Evolutionary conservation across 2,888 invertebrate genomes (phyloP).

Genomic region (Salpingus planirostris): DNA sequence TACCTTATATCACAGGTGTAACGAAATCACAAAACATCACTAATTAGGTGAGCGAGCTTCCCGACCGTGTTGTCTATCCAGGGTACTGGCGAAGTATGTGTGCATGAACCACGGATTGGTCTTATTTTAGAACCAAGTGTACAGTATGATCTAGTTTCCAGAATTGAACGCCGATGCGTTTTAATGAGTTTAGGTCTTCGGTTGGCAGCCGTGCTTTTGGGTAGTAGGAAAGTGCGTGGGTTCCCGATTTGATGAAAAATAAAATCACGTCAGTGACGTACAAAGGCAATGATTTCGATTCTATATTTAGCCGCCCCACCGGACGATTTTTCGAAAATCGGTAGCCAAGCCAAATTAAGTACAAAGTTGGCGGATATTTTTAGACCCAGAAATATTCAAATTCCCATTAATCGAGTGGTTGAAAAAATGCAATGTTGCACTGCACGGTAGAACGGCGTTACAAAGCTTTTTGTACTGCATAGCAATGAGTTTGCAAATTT

Average conservation of each 20-base stretch:
- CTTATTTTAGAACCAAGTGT: conserved; percentile 14
- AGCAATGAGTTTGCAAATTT: no score
- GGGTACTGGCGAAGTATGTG: conserved; percentile 6
- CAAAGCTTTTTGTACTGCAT: no score
- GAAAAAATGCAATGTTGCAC: no score
- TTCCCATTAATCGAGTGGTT: no score
- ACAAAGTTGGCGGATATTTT: no score
- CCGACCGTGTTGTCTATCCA: conserved; percentile 4
- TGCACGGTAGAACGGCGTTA: no score
- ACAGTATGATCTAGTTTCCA: conserved; percentile 15
- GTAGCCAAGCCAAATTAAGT: no score
- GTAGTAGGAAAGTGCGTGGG: conserved; percentile 9
- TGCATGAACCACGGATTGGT: conserved; percentile 11
- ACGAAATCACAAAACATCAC: conserved; percentile 12
- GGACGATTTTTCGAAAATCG: no score
- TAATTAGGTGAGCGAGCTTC: background rate
- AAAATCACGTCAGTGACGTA: conserved; percentile 7
- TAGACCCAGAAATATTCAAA: no score
- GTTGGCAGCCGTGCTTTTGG: conserved; percentile 5
- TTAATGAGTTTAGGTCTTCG: conserved; percentile 9
- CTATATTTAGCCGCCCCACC: no score
- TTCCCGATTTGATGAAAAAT: conserved; percentile 11
- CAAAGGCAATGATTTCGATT: no score
- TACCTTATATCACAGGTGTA: no score
- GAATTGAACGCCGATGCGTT: conserved; percentile 14